Percentiles rank a stretch among this genome's conserved stretches.
Evolutionary conservation across 2,113 vertebrate species (phyloP).

Genomic region (Butorides virescens): DNA sequence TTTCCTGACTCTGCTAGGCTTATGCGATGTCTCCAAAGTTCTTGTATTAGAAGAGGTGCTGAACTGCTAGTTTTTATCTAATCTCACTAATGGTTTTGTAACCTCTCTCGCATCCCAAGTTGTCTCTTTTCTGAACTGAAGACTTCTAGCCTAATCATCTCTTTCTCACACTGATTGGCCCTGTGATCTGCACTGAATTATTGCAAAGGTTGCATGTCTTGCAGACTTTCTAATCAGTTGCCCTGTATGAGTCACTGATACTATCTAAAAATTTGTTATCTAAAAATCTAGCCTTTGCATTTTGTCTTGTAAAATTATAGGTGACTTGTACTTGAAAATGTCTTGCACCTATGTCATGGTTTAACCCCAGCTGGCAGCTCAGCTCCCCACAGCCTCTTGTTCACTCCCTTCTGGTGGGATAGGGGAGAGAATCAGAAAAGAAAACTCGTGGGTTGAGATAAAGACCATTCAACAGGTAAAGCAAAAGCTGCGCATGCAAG

Average conservation of each 20-base stretch:
- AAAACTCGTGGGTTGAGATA: too few relatives aligned
- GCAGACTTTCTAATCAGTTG: background rate
- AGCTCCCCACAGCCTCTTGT: too few relatives aligned
- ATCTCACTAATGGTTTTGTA: background rate
- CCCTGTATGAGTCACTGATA: background rate
- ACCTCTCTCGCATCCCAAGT: background rate
- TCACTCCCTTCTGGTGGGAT: too few relatives aligned
- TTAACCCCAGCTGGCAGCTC: too few relatives aligned
- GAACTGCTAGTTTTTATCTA: background rate
- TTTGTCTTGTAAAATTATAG: background rate
- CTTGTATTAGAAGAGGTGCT: background rate
- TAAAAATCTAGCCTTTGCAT: background rate
- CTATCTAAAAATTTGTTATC: background rate
- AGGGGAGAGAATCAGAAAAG: too few relatives aligned
- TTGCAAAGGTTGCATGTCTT: background rate
- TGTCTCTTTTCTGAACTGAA: background rate
- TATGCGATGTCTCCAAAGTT: background rate
- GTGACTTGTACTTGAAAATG: background rate
- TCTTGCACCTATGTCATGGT: background rate
- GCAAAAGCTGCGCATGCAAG: too few relatives aligned
- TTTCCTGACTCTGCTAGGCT: background rate
- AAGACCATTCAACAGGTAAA: too few relatives aligned
- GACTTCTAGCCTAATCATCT: background rate
- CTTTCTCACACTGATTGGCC: background rate
- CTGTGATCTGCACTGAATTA: background rate